A percentile compares a stretch with the other conserved stretches of the same genome.
phyloP scores from a whole-genome alignment of 2,888 invertebrate genomes.

The Caenorhabditis afra region DNA sequence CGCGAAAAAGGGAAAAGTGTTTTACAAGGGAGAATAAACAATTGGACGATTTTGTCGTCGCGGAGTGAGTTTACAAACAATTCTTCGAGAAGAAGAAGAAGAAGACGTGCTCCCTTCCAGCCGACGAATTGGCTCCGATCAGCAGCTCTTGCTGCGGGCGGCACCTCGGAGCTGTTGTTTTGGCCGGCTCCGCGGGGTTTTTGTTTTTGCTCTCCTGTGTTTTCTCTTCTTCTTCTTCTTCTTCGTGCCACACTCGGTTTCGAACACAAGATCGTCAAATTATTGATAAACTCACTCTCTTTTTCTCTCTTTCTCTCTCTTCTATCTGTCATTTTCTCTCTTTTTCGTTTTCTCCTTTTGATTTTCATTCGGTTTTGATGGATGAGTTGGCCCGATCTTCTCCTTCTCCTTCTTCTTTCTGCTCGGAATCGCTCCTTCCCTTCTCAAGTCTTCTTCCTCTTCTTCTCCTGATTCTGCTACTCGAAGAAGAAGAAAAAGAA shows the following conservation, averaged over 20 bases:
- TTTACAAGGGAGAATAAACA: no score
- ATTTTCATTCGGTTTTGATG: constrained; percentile 31
- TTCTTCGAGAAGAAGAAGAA: no score
- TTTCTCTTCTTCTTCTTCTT: constrained; percentile 12
- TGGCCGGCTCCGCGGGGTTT: constrained; percentile 9
- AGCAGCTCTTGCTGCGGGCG: neutral
- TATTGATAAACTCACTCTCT: constrained; percentile 35
- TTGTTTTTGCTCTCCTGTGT: constrained; percentile 15
- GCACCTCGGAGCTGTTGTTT: neutral
- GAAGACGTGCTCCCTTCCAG: no score
- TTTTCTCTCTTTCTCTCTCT: neutral
- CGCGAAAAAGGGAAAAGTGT: neutral
- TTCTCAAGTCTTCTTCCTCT: neutral
- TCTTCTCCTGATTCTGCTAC: neutral
- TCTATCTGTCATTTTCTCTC: constrained; percentile 18
- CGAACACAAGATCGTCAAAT: constrained; percentile 41
- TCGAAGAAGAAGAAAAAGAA: constrained; percentile 5
- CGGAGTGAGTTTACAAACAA: no score
- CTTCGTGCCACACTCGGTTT: constrained; percentile 7
- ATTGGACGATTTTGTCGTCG: no score
- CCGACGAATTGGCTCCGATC: no score
- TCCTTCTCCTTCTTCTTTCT: constrained; percentile 12
- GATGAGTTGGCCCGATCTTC: no score
- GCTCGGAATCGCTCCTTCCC: neutral
- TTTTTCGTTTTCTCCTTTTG: constrained; percentile 12